phyloP scores from a whole-genome alignment of 1,140 invertebrate genomes.

The Atta texana region DNA sequence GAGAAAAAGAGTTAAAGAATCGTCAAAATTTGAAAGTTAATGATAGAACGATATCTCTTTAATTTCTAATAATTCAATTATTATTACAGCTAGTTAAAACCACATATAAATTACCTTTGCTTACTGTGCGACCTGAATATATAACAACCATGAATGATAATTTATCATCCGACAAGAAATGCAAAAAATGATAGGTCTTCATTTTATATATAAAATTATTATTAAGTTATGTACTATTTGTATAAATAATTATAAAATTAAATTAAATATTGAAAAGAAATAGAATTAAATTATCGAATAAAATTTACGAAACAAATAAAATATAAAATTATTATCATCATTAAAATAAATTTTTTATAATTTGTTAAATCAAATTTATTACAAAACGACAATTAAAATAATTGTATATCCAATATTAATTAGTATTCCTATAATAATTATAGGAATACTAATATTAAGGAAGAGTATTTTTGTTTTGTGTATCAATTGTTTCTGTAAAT shows the following conservation, averaged over 20 bases:
- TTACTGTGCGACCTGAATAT: constrained; percentile 89
- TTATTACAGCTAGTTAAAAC: constrained; percentile 87
- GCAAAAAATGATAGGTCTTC: constrained; percentile 87
- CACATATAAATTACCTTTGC: constrained; percentile 89
- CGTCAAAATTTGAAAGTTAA: not conserved
- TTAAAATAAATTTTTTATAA: constrained; percentile 53
- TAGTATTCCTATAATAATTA: too few relatives aligned
- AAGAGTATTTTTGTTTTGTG: constrained; percentile 21
- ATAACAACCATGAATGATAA: constrained; percentile 87
- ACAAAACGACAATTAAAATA: not conserved
- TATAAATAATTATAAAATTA: not conserved
- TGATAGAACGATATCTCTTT: constrained; percentile 13
- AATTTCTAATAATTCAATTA: constrained; percentile 23
- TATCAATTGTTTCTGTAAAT: constrained; percentile 60
- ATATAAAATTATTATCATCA: not conserved
- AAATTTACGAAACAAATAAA: not conserved
- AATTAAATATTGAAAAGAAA: not conserved
- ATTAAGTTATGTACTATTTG: not conserved
- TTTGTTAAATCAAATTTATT: not conserved
- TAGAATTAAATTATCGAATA: not conserved
- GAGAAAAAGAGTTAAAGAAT: constrained; percentile 70
- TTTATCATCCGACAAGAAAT: constrained; percentile 87
- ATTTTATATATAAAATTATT: not conserved
- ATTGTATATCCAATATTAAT: not conserved
- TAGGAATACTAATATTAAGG: not conserved